Base-by-base conservation (phyloP, 1,140 invertebrate genomes). In the Coenobita brevimanus region DNA sequence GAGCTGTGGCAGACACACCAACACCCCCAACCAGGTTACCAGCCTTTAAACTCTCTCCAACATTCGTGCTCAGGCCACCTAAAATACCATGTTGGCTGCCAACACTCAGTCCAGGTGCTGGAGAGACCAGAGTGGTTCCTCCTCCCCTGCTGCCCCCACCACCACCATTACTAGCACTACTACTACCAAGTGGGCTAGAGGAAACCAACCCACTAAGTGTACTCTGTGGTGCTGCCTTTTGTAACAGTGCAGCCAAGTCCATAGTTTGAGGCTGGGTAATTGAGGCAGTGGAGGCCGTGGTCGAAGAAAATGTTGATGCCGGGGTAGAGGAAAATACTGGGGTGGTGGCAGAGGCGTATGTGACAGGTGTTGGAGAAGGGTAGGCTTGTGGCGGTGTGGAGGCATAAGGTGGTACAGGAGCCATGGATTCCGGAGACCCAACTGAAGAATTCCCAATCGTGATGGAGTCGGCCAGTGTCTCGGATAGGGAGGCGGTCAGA, bases 241-340 rank as follows among this genome's bases (percentile, higher is more conserved):
- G 91, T 38, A 91, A 79, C 24, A 91, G 86, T 27, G 89, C 90
- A 30, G 90, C 88, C 62, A 91, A 87, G 75, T 91, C 91, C 82
- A 91, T 90, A 57, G 89, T 83, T 60, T 87, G 84, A 24, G 89
- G 71, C 27, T 90, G 84, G 4, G 85, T 88, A 57, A 90, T 71
- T 24, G 86, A 82, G n/a, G 73, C 84, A 78, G 89, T 78, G 73
- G 89, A 67, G 27, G 84, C 78, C 17, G 89, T 82, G 43, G 83
- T 75, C 10, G 69, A 73, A 36, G 89, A 81, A 43, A 57, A 80
- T 1, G 84, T 80, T 64, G 84, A 69, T 21, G 75, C 76, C 10
- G 76, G 30, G 46, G 84, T 76, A 10, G 86, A 76, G 67, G 80
- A 50, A 54, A 57, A 88, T 15, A 79, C 73, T n/a, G 73, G 27